Evolutionary conservation across 2,797 vertebrate species (phyloP), one percentile per base, ranked within the genome.

Genomic region (Cottoperca gobio): DNA sequence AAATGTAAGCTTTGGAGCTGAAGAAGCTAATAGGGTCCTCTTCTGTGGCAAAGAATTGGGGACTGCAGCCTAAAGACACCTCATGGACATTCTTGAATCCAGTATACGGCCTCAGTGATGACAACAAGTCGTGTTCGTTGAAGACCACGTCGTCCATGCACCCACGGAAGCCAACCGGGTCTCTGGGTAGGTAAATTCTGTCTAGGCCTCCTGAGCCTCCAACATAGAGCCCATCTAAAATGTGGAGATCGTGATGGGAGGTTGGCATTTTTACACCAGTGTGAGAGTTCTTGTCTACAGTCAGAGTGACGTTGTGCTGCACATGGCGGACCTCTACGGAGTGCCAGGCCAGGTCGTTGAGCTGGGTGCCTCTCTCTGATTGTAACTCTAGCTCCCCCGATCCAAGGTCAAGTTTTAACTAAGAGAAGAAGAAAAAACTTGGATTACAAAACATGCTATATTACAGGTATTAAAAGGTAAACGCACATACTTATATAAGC

Each of bases 21-120:
- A 98, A 99, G 86, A 99, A 97, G 91, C 94, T 98, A 70, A 99
- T 91, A 1, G 97, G 89, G 23, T 98, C 96, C 53, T 96, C 93
- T 71, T 97, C 95, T 2, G 81, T 91, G 50, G 96, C 94, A 83
- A 97, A 97, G 91, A 99, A 97, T 75, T 97, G 96, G 19, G 96
- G 95, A 76, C 91, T 98, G 81, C 97, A 99, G 46, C 96, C 96
- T 48, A 97, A 88, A 0, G 95, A 98, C 67, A 98, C 96, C 82
- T 99, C 97, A 73, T 94, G 89, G 76, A 97, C 88, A 19, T 87
- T 96, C 93, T 95, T 98, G 69, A 96, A 94, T 48, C 95, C 96
- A 23, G 95, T 86, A 72, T 95, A 96, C 3, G 96, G 90, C 83
- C 96, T 94, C 28, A 98, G 93, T 40, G 96, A 97, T 10, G 87